Evolutionary conservation across 2,888 invertebrate species (phyloP), one percentile per base, ranked within the genome.

Genomic region (Phymatocera aterrima): DNA sequence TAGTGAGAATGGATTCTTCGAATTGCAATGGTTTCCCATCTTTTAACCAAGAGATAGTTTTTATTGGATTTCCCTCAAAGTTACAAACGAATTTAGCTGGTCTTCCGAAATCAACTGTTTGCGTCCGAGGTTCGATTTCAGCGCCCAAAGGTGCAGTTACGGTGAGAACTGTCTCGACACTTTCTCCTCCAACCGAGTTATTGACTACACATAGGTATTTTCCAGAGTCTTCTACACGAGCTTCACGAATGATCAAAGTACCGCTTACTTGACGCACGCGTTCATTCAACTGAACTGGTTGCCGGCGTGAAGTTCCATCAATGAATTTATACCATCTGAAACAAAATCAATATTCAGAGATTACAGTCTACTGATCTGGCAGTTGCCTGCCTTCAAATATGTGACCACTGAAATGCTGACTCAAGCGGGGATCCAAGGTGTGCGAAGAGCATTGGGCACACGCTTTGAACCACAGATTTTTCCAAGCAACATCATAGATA

Each of bases 321-420:
- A 97, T 95, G 91, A 97, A 97, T 91, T 97, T 97, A 91, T 96
- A 97, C 97, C 97, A 97, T 93, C 97, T 97, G 94, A 15, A 95
- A 95, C 93, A 93, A 93, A 87, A 85, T 72, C 18, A n/a, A 72
- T 18, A 51, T 34, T 72, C 46, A 28, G 51, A 72, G 21, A 51
- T 34, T 10, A 12, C 51, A 34, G 34, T 72, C 18, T 72, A 31
- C 12, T 4, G 54, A 40, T 37, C 40, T 57, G 75, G 60, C 75
- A 75, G 54, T 60, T 60, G 75, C 75, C 60, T 75, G 75, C 75
- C 75, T 57, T 57, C 57, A 40, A 65, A 75, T 75, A 57, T 75
- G 24, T 51, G 54, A 75, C 57, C 51, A 57, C 43, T 40, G 51
- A 60, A 75, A 75, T 72, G 48, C 51, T 68, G 72, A 72, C 72